Evolutionary conservation across 2,113 vertebrate genomes (phyloP).

Genomic region (Bothrops jararaca): DNA sequence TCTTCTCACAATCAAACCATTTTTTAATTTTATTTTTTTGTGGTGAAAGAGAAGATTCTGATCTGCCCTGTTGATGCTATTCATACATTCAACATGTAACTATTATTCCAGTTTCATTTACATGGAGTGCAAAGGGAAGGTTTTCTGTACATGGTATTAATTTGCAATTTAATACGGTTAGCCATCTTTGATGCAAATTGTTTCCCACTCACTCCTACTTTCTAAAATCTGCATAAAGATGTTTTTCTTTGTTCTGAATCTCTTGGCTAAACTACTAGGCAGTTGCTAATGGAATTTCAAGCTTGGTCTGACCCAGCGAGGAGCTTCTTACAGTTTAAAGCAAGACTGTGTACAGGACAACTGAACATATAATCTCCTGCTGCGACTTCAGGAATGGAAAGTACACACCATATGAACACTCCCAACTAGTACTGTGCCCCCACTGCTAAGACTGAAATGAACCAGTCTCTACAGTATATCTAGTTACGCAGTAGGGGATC

Average conservation of each 20-base stretch:
- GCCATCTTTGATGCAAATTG: conserved; percentile 7
- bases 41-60: neutral
- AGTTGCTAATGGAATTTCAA: neutral
- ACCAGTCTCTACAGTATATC: neutral
- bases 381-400: neutral
- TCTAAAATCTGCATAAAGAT: neutral
- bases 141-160: neutral
- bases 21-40: neutral
- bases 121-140: neutral
- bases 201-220: neutral
- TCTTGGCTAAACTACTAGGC: neutral
- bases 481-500: neutral
- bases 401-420: neutral
- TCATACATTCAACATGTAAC: neutral
- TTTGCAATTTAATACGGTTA: conserved; percentile 17
- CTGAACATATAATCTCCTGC: neutral
- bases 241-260: neutral
- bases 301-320: neutral
- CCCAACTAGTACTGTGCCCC: neutral
- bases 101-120: neutral
- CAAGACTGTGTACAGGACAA: neutral
- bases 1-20: neutral
- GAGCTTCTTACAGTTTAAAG: neutral
- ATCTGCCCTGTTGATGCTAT: neutral
- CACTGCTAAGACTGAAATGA: neutral